Conservation (phyloP, 2,113 vertebrate species). For the Elgaria multicarinata region DNA sequence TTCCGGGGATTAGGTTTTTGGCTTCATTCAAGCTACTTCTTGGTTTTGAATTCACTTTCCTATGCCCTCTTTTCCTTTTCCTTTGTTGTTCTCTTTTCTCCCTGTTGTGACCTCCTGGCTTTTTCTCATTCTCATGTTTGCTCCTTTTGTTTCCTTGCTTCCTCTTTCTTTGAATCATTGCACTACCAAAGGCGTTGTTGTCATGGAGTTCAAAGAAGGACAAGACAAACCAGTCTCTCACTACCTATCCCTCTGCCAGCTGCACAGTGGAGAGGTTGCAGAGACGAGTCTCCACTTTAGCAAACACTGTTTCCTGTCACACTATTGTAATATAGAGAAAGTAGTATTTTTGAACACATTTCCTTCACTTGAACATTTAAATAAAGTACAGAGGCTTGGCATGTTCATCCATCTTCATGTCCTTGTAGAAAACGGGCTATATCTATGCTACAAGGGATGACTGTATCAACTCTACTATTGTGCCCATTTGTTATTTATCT, state of each 20-base stretch:
- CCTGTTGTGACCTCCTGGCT: conserved; percentile 19
- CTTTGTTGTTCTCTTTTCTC: neutral
- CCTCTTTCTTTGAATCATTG: conserved; percentile 52
- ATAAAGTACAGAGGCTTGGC: conserved; percentile 25
- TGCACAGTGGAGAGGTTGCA: conserved; percentile 46
- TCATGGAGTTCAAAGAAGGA: conserved; percentile 39
- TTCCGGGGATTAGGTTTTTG: conserved; percentile 23
- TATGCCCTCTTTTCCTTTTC: neutral
- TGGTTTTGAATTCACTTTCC: neutral
- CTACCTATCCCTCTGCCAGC: conserved; percentile 33
- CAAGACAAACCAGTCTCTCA: conserved; percentile 46
- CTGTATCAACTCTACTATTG: neutral
- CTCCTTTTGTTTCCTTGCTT: conserved; percentile 22
- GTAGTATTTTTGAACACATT: neutral
- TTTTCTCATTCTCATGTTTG: conserved; percentile 11
- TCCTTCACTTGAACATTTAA: conserved; percentile 15
- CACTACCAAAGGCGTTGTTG: conserved; percentile 42
- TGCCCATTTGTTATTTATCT: neutral
- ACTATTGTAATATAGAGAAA: conserved; percentile 36
- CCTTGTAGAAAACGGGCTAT: neutral
- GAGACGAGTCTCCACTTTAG: conserved; percentile 43
- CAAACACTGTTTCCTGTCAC: conserved; percentile 56
- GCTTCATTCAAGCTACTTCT: conserved; percentile 11
- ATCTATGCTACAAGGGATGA: accelerated
- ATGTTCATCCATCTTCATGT: accelerated